Evolutionary conservation across 30 jellyfish, hydroid and myxozoan genomes (phyloP).

Genomic region (Aurelia coerulea): DNA sequence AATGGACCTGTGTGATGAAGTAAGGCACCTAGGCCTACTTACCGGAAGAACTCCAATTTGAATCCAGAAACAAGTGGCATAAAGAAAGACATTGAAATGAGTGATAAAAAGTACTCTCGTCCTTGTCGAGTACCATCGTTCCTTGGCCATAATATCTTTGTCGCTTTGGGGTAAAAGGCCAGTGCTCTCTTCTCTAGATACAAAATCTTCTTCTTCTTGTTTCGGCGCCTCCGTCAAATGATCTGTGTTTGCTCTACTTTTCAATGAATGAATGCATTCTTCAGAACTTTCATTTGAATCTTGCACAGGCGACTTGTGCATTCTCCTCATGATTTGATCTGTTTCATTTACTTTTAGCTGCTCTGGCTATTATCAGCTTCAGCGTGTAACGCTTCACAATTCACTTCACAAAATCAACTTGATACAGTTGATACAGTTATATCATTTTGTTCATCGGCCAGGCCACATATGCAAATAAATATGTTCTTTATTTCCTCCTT

Average conservation of each 20-base stretch:
- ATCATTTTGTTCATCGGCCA: no score
- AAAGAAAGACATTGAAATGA: constrained; percentile 70
- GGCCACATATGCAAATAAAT: no score
- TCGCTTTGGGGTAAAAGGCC: no score
- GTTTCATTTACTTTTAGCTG: no score
- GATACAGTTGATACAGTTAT: no score
- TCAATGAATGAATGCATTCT: background rate
- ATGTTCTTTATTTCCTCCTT: no score
- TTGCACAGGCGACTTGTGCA: background rate
- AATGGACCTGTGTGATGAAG: no score
- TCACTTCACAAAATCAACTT: no score
- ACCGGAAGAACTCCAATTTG: constrained; percentile 98
- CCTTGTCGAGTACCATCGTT: constrained; percentile 4
- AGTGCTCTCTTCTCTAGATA: background rate
- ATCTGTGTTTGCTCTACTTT: constrained; percentile 3
- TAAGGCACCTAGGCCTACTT: constrained; percentile 9
- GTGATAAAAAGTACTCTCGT: constrained; percentile 49
- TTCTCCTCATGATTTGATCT: background rate
- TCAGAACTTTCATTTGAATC: background rate
- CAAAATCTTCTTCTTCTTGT: background rate
- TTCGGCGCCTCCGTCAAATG: constrained; percentile 13
- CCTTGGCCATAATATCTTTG: background rate
- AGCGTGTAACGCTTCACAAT: no score
- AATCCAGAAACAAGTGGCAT: constrained; percentile 94
- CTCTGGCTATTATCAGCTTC: no score